Conservation (phyloP, 2,113 vertebrate genomes). For the Thryonomys swinderianus region DNA sequence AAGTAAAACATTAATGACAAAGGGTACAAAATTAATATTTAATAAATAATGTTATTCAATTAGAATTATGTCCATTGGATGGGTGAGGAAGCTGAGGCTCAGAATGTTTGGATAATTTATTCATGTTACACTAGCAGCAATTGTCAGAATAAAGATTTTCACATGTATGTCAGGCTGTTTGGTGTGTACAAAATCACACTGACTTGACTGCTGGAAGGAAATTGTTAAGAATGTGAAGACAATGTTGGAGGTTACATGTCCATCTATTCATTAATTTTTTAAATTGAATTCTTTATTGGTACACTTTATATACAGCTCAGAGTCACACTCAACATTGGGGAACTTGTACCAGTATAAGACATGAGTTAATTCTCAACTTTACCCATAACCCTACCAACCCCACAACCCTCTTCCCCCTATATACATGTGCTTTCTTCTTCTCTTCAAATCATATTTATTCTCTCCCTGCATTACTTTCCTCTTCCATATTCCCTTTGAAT, state of each 20-base stretch:
- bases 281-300: too few relatives aligned
- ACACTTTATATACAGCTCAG: too few relatives aligned
- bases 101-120: not conserved
- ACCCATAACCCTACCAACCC: too few relatives aligned
- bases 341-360: too few relatives aligned
- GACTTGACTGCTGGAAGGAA: not conserved
- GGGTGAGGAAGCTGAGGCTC: not conserved
- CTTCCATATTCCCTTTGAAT: too few relatives aligned
- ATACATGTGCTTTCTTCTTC: too few relatives aligned
- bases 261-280: not conserved
- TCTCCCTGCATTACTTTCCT: too few relatives aligned
- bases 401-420: too few relatives aligned
- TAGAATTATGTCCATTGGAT: not conserved
- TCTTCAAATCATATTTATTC: too few relatives aligned
- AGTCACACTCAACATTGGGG: too few relatives aligned
- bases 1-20: constrained; percentile 32
- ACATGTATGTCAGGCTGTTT: not conserved
- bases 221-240: not conserved
- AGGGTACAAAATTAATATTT: not conserved
- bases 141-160: not conserved
- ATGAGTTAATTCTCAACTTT: too few relatives aligned
- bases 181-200: not conserved
- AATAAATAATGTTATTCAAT: not conserved
- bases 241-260: too few relatives aligned
- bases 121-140: not conserved